Base-by-base conservation (phyloP, 1,140 invertebrate genomes). In the Scaptomyza pallida region DNA sequence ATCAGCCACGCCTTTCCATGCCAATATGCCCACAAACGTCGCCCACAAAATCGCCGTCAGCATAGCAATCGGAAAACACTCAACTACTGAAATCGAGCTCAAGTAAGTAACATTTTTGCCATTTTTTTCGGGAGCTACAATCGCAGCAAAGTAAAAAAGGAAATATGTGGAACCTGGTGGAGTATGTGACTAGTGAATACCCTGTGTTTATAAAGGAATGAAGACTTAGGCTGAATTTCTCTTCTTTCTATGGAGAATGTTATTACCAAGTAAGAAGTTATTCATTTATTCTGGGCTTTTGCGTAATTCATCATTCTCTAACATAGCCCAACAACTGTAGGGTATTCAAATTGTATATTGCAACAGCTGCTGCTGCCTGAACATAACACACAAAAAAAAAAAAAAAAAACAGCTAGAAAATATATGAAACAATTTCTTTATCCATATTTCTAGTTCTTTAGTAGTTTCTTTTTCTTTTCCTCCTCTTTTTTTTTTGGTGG, bases 61-160 rank as follows among this genome's bases (percentile, higher is more conserved):
- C 60, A 67, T 56, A 67, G 72, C 79, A 86, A 88, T 85, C 70
- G 81, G 68, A 81, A 88, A 85, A 86, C 77, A 86, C 82, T 85
- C 82, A 74, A 69, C 70, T 51, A 75, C 82, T 86, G 77, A 81
- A 81, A 85, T 86, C 73, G 77, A 86, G 81, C 81, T 77, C 73
- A 79, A 85, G 76, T 83, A 83, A 83, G 79, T 85, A 85, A 88
- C 82, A 77, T 86, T 85, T 33, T 37, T 5, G 8, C 6, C 9
- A 8, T 30, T 9, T 1, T 30, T 9, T 30, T 30, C 4, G 2
- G 2, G 19, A 50, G 61, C 60, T 60, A 61, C 68, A 73, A 70
- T 63, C 26, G 13, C 10, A 40, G 16, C 41, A 40, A 41, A 26
- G 26, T 23, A 16, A 23, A 40, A 17, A 47, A 45, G 17, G 9